phyloP scores from a whole-genome alignment of 2,797 vertebrate species.

The Staurois parvus region DNA sequence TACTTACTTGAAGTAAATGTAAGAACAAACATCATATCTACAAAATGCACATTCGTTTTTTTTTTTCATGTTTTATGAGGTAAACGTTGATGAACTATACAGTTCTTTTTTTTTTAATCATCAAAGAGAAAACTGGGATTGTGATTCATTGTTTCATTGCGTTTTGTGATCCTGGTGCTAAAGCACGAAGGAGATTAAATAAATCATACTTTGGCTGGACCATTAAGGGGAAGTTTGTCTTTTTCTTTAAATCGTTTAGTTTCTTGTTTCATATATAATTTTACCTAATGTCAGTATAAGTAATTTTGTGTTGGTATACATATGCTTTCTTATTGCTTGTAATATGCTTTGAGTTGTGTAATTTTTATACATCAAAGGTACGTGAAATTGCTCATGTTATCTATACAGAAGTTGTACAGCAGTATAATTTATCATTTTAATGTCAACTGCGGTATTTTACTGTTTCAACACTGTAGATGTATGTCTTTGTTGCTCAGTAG shows the following conservation, averaged over 20 bases:
- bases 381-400: not conserved
- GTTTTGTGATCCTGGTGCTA: not conserved
- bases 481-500: not conserved
- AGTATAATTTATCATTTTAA: not conserved
- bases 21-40: not conserved
- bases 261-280: slow-evolving; percentile 4
- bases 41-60: not conserved
- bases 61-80: not conserved
- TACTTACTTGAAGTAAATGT: not conserved
- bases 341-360: slow-evolving; percentile 20
- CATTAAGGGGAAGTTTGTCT: not conserved
- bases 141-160: not conserved
- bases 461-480: not conserved
- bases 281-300: not conserved
- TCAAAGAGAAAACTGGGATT: not conserved
- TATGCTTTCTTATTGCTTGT: not conserved
- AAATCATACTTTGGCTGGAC: not conserved
- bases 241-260: not conserved
- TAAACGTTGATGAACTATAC: not conserved
- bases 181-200: not conserved
- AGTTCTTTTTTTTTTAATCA: slow-evolving; percentile 1
- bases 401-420: not conserved
- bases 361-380: slow-evolving; percentile 10
- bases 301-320: not conserved
- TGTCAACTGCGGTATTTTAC: slow-evolving; percentile 8